phyloP scores from a whole-genome alignment of 2,888 invertebrate genomes.

The Catonia carolina region DNA sequence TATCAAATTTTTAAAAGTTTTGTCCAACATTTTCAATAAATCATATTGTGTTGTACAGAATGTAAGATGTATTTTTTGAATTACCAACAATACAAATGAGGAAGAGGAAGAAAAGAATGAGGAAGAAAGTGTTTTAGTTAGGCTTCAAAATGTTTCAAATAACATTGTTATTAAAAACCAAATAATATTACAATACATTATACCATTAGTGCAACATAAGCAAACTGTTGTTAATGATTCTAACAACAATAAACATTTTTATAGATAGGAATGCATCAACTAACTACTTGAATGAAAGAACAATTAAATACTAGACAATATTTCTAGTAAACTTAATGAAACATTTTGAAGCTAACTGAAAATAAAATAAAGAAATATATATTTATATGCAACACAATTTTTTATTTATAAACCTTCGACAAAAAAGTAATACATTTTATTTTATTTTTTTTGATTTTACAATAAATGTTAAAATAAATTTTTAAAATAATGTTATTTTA shows the following conservation, averaged over 20 bases:
- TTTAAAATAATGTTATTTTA: slow-evolving; percentile 16
- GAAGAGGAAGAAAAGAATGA: too few species aligned
- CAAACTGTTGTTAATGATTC: neutral
- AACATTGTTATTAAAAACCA: slow-evolving; percentile 6
- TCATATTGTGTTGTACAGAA: too few species aligned
- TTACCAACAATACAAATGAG: too few species aligned
- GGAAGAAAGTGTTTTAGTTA: slow-evolving; percentile 6
- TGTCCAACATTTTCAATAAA: too few species aligned
- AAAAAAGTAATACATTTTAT: too few species aligned
- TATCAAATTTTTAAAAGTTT: too few species aligned
- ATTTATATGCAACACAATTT: neutral
- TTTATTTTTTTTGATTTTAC: slow-evolving; percentile 13
- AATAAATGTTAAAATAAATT: slow-evolving; percentile 10
- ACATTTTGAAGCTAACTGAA: slow-evolving; percentile 33
- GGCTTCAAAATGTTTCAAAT: slow-evolving; percentile 34
- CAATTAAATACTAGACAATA: too few species aligned
- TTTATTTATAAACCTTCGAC: too few species aligned
- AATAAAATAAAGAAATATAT: slow-evolving; percentile 5
- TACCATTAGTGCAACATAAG: slow-evolving; percentile 5
- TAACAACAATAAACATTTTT: slow-evolving; percentile 23
- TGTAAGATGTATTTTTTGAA: too few species aligned
- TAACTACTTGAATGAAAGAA: too few species aligned
- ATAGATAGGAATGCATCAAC: slow-evolving; percentile 30
- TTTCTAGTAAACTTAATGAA: slow-evolving; percentile 23
- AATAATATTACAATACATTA: neutral